These are phyloP conservation scores for Conus betulinus DNA, from an alignment of 1,140 invertebrate genomes.

Conservation along the genomic window DNA sequence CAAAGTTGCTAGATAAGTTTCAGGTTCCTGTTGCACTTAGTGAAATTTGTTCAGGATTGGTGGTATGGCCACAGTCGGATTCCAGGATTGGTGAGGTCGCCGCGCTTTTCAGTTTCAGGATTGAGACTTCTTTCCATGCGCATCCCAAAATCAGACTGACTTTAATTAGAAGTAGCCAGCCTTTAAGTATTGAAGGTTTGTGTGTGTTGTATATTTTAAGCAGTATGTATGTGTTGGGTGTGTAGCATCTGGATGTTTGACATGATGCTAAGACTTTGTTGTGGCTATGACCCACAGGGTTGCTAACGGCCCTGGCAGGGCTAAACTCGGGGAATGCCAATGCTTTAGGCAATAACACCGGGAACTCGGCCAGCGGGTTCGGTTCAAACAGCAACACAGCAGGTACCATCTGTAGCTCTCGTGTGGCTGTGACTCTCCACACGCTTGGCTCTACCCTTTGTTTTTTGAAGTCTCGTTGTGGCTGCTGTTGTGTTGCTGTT, in stretches of 20 bases:
- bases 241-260: neutral
- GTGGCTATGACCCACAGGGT: slow-evolving; percentile 40
- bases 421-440: slow-evolving; percentile 17
- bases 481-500: slow-evolving; percentile 35
- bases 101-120: too few relatives aligned
- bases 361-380: slow-evolving; percentile 31
- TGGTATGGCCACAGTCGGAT: too few relatives aligned
- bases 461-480: slow-evolving; percentile 28
- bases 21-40: too few relatives aligned
- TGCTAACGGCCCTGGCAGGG: slow-evolving; percentile 46
- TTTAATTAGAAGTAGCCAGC: too few relatives aligned
- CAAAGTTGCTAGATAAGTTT: too few relatives aligned
- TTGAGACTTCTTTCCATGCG: too few relatives aligned
- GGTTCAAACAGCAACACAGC: slow-evolving; percentile 44
- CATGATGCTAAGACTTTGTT: slow-evolving; percentile 27
- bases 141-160: too few relatives aligned
- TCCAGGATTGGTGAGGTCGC: too few relatives aligned
- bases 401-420: slow-evolving; percentile 31
- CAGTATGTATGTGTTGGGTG: too few relatives aligned
- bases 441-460: slow-evolving; percentile 28
- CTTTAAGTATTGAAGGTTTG: too few relatives aligned
- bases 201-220: too few relatives aligned
- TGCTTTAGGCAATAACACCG: slow-evolving; percentile 43
- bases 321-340: slow-evolving; percentile 51
- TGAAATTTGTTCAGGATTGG: too few relatives aligned